Conservation (phyloP, 1,140 invertebrate genomes). For the Bombus confusus region DNA sequence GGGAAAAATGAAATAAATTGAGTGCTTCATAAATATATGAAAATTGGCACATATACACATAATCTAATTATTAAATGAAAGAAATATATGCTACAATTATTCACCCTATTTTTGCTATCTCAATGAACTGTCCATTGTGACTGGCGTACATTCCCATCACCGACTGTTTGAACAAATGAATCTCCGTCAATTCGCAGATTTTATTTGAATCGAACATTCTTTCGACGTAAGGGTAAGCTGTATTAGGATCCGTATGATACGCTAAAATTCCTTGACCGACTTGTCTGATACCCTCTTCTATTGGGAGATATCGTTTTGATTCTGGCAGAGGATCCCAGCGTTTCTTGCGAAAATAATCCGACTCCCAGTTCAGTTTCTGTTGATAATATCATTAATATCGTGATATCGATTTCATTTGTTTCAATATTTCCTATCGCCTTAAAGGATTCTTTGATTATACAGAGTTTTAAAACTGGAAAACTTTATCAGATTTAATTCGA, state of each 20-base stretch:
- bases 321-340: conserved; percentile 66
- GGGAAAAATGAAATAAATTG: no score
- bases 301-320: conserved; percentile 58
- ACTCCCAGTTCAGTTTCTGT: conserved; percentile 65
- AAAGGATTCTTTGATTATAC: background rate
- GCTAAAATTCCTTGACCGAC: conserved; percentile 65
- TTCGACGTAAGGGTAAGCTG: conserved; percentile 67
- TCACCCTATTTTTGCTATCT: conserved; percentile 68
- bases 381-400: background rate
- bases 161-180: conserved; percentile 67
- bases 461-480: background rate
- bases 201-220: conserved; percentile 60
- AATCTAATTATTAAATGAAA: background rate
- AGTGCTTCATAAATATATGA: no score
- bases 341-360: conserved; percentile 68
- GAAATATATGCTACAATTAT: background rate
- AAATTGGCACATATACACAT: no score
- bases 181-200: conserved; percentile 68
- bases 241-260: conserved; percentile 69
- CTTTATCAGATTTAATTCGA: background rate
- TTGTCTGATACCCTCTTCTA: conserved; percentile 66
- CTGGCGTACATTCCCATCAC: conserved; percentile 65
- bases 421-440: background rate
- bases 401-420: background rate
- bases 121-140: conserved; percentile 66